Conservation (phyloP, 2,113 vertebrate genomes). For the Zootoca vivipara region DNA sequence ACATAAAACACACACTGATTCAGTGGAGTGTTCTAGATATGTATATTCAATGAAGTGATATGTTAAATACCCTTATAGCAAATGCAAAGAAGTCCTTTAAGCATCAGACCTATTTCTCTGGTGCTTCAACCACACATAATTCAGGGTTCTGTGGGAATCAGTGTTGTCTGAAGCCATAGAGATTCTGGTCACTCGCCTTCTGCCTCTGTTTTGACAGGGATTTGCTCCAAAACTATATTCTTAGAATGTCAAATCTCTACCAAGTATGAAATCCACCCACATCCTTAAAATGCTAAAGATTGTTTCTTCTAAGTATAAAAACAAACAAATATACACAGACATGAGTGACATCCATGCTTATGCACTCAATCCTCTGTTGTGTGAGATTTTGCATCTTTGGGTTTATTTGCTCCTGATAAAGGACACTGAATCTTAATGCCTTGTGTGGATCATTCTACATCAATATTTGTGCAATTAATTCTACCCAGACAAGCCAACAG, state of each 20-base stretch:
- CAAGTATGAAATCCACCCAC: constrained; percentile 30
- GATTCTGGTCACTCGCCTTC: not conserved
- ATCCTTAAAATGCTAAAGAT: constrained; percentile 28
- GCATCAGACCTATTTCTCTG: not conserved
- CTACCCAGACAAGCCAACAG: constrained; percentile 43
- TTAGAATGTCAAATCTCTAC: constrained; percentile 32
- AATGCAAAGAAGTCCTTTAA: not conserved
- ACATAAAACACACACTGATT: not conserved
- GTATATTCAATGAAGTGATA: not conserved
- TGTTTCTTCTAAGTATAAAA: constrained; percentile 12
- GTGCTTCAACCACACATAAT: not conserved
- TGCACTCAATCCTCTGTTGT: constrained; percentile 29
- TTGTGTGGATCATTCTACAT: constrained; percentile 48
- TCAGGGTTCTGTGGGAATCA: not conserved
- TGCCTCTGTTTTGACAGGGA: constrained; percentile 8
- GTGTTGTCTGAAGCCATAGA: not conserved
- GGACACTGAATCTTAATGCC: constrained; percentile 26
- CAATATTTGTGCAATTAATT: constrained; percentile 64
- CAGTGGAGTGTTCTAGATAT: not conserved
- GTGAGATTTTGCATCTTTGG: constrained; percentile 7
- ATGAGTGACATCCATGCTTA: constrained; percentile 32
- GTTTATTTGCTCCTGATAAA: constrained; percentile 36
- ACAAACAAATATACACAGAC: constrained; percentile 14
- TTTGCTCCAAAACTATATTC: constrained; percentile 36
- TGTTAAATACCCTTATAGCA: not conserved